Evolutionary conservation across 2,888 invertebrate species (phyloP).

Genomic region (Tiliacea aurago): DNA sequence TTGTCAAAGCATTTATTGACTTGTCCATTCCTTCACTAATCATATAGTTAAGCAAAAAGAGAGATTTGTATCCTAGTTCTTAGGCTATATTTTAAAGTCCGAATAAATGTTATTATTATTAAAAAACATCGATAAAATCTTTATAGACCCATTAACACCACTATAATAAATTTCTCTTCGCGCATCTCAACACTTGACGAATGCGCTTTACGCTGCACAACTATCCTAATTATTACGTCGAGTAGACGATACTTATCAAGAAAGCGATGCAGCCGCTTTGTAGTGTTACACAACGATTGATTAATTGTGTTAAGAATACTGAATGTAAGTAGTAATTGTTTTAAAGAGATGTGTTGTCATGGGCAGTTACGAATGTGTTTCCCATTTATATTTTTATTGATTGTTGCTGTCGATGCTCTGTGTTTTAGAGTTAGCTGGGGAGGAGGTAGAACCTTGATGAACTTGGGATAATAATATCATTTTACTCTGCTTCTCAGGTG

Average conservation of each 20-base stretch:
- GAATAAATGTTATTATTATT: no score
- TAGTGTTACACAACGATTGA: conserved; percentile 56
- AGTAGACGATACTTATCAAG: conserved; percentile 50
- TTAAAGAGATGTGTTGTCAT: conserved; percentile 41
- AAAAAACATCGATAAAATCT: conserved; percentile 45
- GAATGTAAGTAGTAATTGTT: conserved; percentile 63
- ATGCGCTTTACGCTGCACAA: conserved; percentile 82
- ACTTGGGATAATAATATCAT: not conserved
- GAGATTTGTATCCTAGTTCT: no score
- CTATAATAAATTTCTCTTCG: conserved; percentile 64
- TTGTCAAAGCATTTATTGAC: not conserved
- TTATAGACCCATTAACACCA: conserved; percentile 61
- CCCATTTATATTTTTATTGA: conserved; percentile 58
- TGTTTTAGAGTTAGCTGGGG: conserved; percentile 36
- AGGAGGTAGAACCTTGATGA: not conserved
- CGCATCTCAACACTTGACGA: conserved; percentile 84
- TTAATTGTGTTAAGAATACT: conserved; percentile 66
- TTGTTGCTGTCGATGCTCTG: conserved; percentile 17
- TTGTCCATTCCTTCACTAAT: not conserved
- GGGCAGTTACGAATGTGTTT: conserved; percentile 53
- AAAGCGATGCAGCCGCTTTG: conserved; percentile 61
- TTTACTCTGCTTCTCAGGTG: not conserved
- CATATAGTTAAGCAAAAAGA: not conserved
- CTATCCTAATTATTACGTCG: conserved; percentile 75
- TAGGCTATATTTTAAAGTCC: no score